These are phyloP conservation scores for Pterophyllum scalare DNA, from an alignment of 2,113 vertebrate genomes.

Conservation along the genomic window DNA sequence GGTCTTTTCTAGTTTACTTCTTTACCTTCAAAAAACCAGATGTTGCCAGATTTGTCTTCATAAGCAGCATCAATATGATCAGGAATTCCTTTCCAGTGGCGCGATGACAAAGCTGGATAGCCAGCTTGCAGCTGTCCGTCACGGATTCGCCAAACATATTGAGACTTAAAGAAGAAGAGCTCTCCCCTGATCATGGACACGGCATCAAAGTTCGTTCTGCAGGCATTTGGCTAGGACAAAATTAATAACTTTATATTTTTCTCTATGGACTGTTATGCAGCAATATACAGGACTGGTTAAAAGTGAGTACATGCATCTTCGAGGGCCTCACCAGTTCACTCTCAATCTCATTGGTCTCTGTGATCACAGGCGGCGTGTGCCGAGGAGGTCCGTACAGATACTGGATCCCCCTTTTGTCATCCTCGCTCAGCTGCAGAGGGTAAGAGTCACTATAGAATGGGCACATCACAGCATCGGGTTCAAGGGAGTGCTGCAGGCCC, in stretches of 20 bases:
- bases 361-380: not conserved
- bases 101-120: slow-evolving; percentile 89
- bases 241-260: not conserved
- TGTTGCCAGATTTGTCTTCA: slow-evolving; percentile 91
- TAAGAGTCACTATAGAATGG: slow-evolving; percentile 92
- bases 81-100: slow-evolving; percentile 93
- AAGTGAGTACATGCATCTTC: not conserved
- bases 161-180: slow-evolving; percentile 94
- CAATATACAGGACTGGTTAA: not conserved
- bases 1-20: not conserved
- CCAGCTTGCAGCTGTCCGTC: slow-evolving; percentile 86
- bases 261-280: not conserved
- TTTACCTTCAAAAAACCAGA: slow-evolving; percentile 94
- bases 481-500: slow-evolving; percentile 89
- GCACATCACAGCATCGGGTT: slow-evolving; percentile 90
- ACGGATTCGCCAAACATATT: slow-evolving; percentile 90
- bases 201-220: slow-evolving; percentile 86
- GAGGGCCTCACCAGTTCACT: slow-evolving; percentile 36
- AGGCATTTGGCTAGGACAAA: slow-evolving; percentile 82
- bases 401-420: slow-evolving; percentile 91
- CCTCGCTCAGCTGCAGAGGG: slow-evolving; percentile 87
- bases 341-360: slow-evolving; percentile 76
- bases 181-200: slow-evolving; percentile 92
- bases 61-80: slow-evolving; percentile 87
- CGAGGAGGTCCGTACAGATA: slow-evolving; percentile 85